phyloP scores from a whole-genome alignment of 1,140 invertebrate genomes.

The Microplitis mediator region DNA sequence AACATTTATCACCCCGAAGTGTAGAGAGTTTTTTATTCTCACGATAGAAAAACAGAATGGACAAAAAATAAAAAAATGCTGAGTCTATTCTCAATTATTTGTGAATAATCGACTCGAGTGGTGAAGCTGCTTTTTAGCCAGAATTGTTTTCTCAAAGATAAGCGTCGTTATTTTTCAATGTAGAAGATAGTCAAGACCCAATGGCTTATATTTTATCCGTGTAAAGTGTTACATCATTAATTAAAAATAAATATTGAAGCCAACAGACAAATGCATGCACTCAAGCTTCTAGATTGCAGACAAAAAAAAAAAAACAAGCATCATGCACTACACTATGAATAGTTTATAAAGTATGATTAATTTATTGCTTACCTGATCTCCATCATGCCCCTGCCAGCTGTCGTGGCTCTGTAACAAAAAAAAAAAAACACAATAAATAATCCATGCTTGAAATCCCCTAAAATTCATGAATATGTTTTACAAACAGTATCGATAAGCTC shows the following conservation, averaged over 20 bases:
- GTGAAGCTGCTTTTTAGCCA: neutral
- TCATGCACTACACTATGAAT: neutral
- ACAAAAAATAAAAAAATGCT: neutral
- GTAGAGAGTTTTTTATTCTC: neutral
- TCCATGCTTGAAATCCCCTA: neutral
- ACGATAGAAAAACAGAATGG: neutral
- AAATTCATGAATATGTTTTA: conserved; percentile 10
- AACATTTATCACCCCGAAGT: conserved; percentile 1
- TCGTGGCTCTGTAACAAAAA: conserved; percentile 66
- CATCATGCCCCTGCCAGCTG: conserved; percentile 68
- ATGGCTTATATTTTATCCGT: neutral
- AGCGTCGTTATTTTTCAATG: neutral
- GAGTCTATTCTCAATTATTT: conserved; percentile 18
- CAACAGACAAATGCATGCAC: conserved; percentile 4
- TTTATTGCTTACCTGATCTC: conserved; percentile 64
- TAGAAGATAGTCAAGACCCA: too few species aligned
- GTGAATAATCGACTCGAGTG: conserved; percentile 20
- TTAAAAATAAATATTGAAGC: neutral
- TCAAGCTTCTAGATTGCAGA: neutral
- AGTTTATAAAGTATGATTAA: neutral
- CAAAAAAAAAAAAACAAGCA: neutral
- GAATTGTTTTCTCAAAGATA: neutral
- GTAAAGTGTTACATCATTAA: neutral
- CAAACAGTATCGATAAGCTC: conserved; percentile 1
- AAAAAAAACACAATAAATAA: conserved; percentile 39